These are phyloP conservation scores for Eubucco bourcierii DNA, from an alignment of 2,113 vertebrate genomes.

Conservation along the genomic window DNA sequence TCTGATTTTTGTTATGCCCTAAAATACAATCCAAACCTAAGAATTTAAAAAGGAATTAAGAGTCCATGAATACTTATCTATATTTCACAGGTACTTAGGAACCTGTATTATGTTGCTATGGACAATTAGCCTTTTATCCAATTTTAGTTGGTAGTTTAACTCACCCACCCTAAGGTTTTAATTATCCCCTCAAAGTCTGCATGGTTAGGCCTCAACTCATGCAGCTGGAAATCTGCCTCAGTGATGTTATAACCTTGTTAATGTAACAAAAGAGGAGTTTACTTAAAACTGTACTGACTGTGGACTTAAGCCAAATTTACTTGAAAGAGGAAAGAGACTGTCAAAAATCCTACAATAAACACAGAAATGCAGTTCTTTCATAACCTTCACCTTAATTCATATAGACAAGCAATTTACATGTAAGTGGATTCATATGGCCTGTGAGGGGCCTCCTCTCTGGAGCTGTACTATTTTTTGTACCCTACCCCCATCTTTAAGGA, in stretches of 20 bases:
- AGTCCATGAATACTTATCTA: conserved; percentile 53
- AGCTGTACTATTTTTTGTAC: conserved; percentile 61
- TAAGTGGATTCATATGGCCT: conserved; percentile 89
- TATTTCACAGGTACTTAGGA: conserved; percentile 80
- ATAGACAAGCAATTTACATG: conserved; percentile 90
- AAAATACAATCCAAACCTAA: conserved; percentile 30
- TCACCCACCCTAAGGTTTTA: conserved; percentile 78
- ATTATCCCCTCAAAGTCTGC: conserved; percentile 74
- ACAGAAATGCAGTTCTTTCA: conserved; percentile 85
- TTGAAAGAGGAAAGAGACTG: conserved; percentile 91
- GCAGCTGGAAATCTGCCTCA: conserved; percentile 83
- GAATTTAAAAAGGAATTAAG: not conserved
- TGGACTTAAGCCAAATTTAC: conserved; percentile 88
- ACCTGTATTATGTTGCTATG: conserved; percentile 74
- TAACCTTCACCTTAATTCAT: conserved; percentile 87
- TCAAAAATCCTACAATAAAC: conserved; percentile 89
- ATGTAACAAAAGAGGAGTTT: conserved; percentile 89
- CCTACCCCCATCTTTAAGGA: conserved; percentile 22
- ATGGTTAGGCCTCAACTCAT: conserved; percentile 73
- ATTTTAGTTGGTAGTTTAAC: conserved; percentile 79
- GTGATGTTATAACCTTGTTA: conserved; percentile 88
- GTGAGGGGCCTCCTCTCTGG: conserved; percentile 72
- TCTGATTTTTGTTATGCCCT: not conserved
- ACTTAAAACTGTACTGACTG: conserved; percentile 86
- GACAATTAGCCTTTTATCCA: conserved; percentile 84